Base-by-base conservation (phyloP, 30 jellyfish, hydroid and myxozoan genomes). In the Sanderia malayensis region DNA sequence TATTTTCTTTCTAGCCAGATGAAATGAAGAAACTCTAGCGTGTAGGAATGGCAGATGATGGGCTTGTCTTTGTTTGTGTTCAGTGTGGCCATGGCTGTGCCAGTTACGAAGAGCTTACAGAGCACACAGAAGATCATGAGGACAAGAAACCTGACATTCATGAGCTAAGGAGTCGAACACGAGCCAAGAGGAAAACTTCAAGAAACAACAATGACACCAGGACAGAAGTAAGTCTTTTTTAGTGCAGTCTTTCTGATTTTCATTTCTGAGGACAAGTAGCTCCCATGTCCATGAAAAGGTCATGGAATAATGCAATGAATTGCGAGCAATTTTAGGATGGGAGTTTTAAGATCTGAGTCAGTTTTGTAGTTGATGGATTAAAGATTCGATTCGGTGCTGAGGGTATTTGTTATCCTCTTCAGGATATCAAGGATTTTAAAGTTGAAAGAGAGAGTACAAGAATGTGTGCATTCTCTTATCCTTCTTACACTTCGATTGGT, bases 31-130 rank as follows among this genome's bases (percentile, higher is more conserved):
- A 4, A 4, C 8, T 53, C 30, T 23, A n/a, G n/a, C n/a, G n/a
- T n/a, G 29, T 23, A 26, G 47, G 18, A 17, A 78, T 78, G 89
- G 80, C 89, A 17, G 70, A 78, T 24, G 89, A 78, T 55, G 82
- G 70, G 24, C 81, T 78, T 21, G 82, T 78, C 52, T 78, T 78
- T 59, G 89, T 78, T 41, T 78, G 89, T 63, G 61, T 78, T 33
- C 89, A 78, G 60, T 78, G 89, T 44, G 89, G 89, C 25, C 81
- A 66, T 66, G 89, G 89, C 61, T 78, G 89, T 53, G 53, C 82
- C 70, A 78, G 76, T 52, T 78, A 78, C 44, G 89, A 78, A 57
- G 89, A 78, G 46, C 89, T 78, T 37, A 78, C 89, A 20, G 70
- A 79, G 31, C 89, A 78, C 60, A 78, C 66, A 76, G 89, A 78